These are phyloP conservation scores for Auanema freiburgensis DNA, from an alignment of 2,888 invertebrate species.

Conservation along the genomic window DNA sequence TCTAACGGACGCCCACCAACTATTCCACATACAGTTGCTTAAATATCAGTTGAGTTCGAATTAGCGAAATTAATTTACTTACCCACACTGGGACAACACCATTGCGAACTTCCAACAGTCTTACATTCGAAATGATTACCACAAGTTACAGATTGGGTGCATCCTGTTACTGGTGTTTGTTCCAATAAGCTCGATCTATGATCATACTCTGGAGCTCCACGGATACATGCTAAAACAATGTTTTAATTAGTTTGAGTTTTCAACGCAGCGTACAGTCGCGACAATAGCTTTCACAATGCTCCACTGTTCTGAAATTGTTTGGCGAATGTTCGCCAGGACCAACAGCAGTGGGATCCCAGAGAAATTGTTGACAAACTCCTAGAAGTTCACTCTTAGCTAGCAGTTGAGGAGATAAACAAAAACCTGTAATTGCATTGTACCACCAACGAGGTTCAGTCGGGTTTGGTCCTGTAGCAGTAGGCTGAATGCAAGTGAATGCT, in stretches of 20 bases:
- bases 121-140: constrained; percentile 47
- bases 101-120: constrained; percentile 49
- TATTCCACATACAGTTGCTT: constrained; percentile 46
- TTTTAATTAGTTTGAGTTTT: background rate
- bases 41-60: constrained; percentile 3
- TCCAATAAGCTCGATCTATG: constrained; percentile 42
- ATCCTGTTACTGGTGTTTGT: constrained; percentile 46
- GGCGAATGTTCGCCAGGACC: constrained; percentile 52
- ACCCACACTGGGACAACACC: constrained; percentile 51
- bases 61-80: constrained; percentile 1
- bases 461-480: constrained; percentile 53
- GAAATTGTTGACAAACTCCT: constrained; percentile 53
- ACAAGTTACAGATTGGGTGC: constrained; percentile 43
- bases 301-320: constrained; percentile 51
- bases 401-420: no score
- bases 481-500: constrained; percentile 52
- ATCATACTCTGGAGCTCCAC: constrained; percentile 52
- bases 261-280: constrained; percentile 45
- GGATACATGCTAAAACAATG: constrained; percentile 40
- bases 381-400: constrained; percentile 4
- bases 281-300: constrained; percentile 52
- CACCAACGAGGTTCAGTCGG: constrained; percentile 56
- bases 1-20: constrained; percentile 52
- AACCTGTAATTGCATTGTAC: constrained; percentile 40
- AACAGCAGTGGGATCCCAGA: constrained; percentile 52